Conservation (phyloP, 2,888 invertebrate species). For the Saturnia pavonia region DNA sequence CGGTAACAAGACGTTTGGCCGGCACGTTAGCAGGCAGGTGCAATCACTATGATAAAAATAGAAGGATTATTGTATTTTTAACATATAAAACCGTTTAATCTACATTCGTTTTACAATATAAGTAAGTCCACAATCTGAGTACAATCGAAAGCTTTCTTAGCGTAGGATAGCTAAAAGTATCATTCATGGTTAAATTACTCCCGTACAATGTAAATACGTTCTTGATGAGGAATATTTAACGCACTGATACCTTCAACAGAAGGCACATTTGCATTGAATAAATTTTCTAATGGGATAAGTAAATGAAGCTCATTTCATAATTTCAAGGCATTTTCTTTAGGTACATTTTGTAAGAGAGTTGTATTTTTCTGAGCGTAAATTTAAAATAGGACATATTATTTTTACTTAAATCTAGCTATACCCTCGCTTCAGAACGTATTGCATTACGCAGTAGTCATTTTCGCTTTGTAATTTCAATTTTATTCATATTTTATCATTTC, state of each 20-base stretch:
- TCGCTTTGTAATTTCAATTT: no score
- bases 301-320: background rate
- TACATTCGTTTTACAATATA: background rate
- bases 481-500: no score
- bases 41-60: no score
- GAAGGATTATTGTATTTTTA: background rate
- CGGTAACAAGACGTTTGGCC: no score
- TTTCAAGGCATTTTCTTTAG: background rate
- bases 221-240: constrained; percentile 15
- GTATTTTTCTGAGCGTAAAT: background rate
- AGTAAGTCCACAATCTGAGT: background rate
- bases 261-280: constrained; percentile 20
- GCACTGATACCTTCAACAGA: constrained; percentile 19
- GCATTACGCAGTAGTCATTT: no score
- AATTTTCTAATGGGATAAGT: constrained; percentile 5
- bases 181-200: constrained; percentile 17
- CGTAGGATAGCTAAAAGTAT: background rate
- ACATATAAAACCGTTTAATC: background rate
- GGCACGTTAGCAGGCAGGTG: no score
- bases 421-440: no score
- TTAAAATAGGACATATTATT: background rate
- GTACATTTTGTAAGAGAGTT: background rate
- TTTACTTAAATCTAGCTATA: no score
- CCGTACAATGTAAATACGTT: constrained; percentile 17
- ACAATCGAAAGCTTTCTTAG: background rate